Base-by-base conservation (phyloP, 2,888 invertebrate genomes). In the Yponomeuta malinellus region DNA sequence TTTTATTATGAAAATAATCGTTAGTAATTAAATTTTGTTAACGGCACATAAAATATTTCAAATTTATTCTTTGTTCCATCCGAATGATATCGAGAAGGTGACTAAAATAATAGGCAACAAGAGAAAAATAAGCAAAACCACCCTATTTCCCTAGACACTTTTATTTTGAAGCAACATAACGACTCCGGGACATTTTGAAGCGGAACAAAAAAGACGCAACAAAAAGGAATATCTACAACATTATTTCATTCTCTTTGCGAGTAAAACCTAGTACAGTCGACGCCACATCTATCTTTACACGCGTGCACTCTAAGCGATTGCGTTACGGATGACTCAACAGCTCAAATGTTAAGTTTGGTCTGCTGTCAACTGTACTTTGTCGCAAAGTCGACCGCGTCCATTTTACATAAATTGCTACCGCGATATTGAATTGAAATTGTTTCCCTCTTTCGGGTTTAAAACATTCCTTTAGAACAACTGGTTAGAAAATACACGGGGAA, bases 361-460 rank as follows among this genome's bases (percentile, higher is more conserved):
- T 43, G 6, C 43, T 1, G 43, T 43, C 8, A 5, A 43, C 43
- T 43, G 43, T 43, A 43, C 43, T 43, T 43, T 23, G 37, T 48
- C 23, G 68, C 43, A 68, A 48, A 68, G 68, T 52, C 63, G 31
- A 59, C 69, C 69, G 15, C 52, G 69, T 69, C 63, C 70, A 63
- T 70, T 70, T 63, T 70, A 70, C 70, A 70, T 70, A 70, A 70
- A 70, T 70, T 70, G 12, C 43, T 59, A 68, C 33, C n/a, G 37
- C 59, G 70, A 70, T 70, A 70, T 70, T 70, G 70, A 70, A 70
- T 63, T 70, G 70, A 63, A 70, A 70, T 70, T 63, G 70, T 70
- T 70, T 70, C 52, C 52, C 52, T 59, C 52, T 59, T 59, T 63
- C 70, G 37, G 70, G n/a, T 15, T 37, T 12, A 63, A 70, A 63